Evolutionary conservation across 2,888 invertebrate species (phyloP), one percentile per base, ranked within the genome.

Genomic region (Lomographa bimaculata): DNA sequence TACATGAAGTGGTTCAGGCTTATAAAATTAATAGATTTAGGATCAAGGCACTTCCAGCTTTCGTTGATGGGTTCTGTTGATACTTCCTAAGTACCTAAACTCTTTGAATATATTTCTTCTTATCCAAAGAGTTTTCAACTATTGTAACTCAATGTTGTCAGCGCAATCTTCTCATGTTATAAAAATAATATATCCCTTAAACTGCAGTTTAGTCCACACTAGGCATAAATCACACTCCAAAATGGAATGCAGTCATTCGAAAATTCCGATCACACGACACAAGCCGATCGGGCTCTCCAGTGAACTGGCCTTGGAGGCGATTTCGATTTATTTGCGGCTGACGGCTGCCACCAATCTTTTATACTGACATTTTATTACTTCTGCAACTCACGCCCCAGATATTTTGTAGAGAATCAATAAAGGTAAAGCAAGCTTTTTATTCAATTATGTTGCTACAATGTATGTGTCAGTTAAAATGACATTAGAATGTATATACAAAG

Each of bases 221-320:
- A 63, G 60, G 64, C 64, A 73, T 78, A 78, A 81, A 83, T 81
- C 79, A 77, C 65, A 67, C 69, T 72, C 64, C 65, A n/a, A n/a
- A n/a, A n/a, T n/a, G n/a, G 73, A 77, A 78, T 75, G 78, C 78
- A 77, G 66, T 70, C 60, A 68, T 59, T 72, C 60, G 66, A 67
- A 78, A 72, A 79, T 79, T 80, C 81, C 57, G 64, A 71, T 71
- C 81, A 79, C 78, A 76, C 64, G 65, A 65, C 59, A 57, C 63
- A 74, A 72, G 74, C 75, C 69, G 61, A 64, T 63, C 64, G 62
- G 58, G 67, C 71, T 70, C 69, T 59, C 68, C 63, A 65, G 60
- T 63, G 64, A 71, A 71, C 68, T 65, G 67, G 61, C 62, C 64
- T 64, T 54, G 54, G 57, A 57, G 57, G 62, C 64, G 62, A 69